These are phyloP conservation scores for Chaitophorus viminalis DNA, from an alignment of 2,888 invertebrate genomes.

Conservation along the genomic window DNA sequence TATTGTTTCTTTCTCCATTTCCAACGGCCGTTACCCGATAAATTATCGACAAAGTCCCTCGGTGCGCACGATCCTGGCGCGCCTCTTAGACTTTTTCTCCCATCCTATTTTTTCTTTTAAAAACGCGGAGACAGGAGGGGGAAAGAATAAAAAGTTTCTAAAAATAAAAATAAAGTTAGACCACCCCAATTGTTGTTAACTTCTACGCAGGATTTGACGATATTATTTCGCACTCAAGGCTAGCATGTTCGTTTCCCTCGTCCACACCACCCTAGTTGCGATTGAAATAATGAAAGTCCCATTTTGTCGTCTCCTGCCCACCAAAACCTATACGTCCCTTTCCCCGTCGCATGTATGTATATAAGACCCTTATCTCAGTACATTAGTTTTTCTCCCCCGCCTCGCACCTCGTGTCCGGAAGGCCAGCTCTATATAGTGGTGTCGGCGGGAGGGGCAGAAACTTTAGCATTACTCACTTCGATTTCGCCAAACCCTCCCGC, in stretches of 20 bases:
- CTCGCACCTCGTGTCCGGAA: too few relatives aligned
- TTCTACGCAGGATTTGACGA: conserved; percentile 49
- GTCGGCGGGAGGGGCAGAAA: conserved; percentile 14
- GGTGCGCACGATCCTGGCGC: neutral
- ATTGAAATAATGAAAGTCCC: conserved; percentile 57
- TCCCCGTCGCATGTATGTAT: neutral
- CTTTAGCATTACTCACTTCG: conserved; percentile 59
- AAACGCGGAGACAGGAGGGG: neutral
- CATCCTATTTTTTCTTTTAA: conserved; percentile 53
- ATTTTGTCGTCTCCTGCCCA: conserved; percentile 43
- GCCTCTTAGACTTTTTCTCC: conserved; percentile 5
- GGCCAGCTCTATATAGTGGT: too few relatives aligned
- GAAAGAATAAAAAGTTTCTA: neutral
- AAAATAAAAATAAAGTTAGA: conserved; percentile 15
- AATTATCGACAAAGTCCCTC: conserved; percentile 59
- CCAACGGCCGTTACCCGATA: conserved; percentile 59
- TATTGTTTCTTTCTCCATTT: conserved; percentile 60
- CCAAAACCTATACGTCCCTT: conserved; percentile 11
- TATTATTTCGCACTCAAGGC: conserved; percentile 58
- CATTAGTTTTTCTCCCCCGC: conserved; percentile 44
- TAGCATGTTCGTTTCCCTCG: neutral
- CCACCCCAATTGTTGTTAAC: conserved; percentile 49
- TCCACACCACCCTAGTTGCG: neutral
- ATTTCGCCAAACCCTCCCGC: conserved; percentile 23
- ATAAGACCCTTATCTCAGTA: conserved; percentile 54